Evolutionary conservation across 1,140 invertebrate genomes (phyloP).

Genomic region (Bombus fervidus): DNA sequence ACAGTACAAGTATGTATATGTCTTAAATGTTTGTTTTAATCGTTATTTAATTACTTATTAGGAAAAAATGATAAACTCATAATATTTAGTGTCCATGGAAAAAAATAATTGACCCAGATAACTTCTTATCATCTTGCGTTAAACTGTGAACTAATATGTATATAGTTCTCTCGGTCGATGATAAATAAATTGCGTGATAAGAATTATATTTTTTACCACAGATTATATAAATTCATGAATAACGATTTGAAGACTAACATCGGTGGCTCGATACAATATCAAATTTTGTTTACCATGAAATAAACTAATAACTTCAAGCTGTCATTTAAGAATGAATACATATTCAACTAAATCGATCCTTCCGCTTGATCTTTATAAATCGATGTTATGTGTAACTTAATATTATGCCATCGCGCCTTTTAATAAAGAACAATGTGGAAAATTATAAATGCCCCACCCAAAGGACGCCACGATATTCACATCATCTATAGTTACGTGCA

Average conservation of each 20-base stretch:
- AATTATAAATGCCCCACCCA: conserved; percentile 66
- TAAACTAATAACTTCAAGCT: conserved; percentile 4
- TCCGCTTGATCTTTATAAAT: not conserved
- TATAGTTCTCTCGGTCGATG: too few relatives aligned
- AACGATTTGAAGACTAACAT: not conserved
- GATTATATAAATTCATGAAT: not conserved
- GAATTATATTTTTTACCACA: not conserved
- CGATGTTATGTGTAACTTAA: not conserved
- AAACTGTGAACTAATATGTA: not conserved
- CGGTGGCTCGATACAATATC: not conserved
- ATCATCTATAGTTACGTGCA: conserved; percentile 13
- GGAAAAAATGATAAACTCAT: not conserved
- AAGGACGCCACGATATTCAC: conserved; percentile 35
- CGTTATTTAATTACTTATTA: not conserved
- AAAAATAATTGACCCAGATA: not conserved
- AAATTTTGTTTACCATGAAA: not conserved
- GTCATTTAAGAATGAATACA: not conserved
- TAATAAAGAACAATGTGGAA: not conserved
- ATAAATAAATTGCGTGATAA: not conserved
- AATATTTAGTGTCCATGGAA: not conserved
- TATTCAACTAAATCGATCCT: not conserved
- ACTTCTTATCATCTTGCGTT: not conserved
- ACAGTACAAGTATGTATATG: not conserved
- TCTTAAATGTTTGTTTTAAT: not conserved
- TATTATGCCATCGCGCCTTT: not conserved